Conservation (phyloP, 2,113 vertebrate species). For the Halichoerus grypus region DNA sequence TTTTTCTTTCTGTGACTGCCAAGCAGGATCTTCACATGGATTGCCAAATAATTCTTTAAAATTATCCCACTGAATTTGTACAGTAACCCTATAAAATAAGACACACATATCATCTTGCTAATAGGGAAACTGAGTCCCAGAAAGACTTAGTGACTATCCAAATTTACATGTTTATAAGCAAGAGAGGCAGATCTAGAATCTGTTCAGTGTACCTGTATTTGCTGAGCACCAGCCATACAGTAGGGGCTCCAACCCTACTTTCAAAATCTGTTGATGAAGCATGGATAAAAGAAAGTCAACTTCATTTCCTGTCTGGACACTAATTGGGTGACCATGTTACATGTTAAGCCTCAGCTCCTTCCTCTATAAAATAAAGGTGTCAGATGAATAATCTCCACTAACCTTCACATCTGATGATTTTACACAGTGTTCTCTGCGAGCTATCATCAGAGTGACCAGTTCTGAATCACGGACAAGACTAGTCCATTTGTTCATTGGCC, state of each 20-base stretch:
- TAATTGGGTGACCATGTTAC: neutral
- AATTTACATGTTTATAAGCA: neutral
- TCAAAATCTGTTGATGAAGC: neutral
- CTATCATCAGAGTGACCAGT: neutral
- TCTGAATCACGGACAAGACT: neutral
- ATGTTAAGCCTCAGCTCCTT: neutral
- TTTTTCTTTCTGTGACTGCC: neutral
- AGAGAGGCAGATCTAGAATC: neutral
- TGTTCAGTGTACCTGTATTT: neutral
- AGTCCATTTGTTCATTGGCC: neutral
- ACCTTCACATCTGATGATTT: neutral
- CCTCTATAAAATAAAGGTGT: neutral
- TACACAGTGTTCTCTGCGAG: neutral
- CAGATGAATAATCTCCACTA: neutral
- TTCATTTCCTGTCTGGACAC: neutral
- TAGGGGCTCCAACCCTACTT: neutral
- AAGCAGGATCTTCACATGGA: neutral
- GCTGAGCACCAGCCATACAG: neutral
- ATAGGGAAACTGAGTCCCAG: neutral
- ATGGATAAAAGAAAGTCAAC: neutral
- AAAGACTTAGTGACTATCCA: neutral
- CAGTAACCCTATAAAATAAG: neutral
- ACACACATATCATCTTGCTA: neutral
- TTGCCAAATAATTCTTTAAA: conserved; percentile 42
- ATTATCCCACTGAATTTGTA: neutral